Percentiles rank a stretch among this genome's conserved stretches.
Conservation (phyloP, 2,888 invertebrate species). For the Ennomos quercinarius region DNA sequence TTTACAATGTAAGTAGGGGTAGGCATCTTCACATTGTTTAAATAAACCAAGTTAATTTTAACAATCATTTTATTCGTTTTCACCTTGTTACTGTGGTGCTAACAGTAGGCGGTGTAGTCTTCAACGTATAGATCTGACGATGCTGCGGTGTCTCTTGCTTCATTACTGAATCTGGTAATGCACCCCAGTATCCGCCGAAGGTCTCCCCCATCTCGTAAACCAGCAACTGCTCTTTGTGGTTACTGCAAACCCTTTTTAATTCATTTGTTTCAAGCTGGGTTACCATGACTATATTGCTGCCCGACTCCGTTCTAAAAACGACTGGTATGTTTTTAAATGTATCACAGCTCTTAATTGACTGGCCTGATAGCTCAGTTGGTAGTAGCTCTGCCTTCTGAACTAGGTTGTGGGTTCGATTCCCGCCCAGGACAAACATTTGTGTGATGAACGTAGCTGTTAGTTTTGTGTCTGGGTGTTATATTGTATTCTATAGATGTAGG, state of each 20-base stretch:
- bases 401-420: no score
- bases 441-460: no score
- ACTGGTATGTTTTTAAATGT: background rate
- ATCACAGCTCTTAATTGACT: no score
- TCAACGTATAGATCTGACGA: conserved; percentile 55
- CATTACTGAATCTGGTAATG: conserved; percentile 57
- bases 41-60: no score
- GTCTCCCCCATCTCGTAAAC: conserved; percentile 74
- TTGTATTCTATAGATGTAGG: no score
- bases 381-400: no score
- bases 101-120: conserved; percentile 47
- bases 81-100: conserved; percentile 31
- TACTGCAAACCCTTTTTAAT: conserved; percentile 50
- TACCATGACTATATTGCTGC: conserved; percentile 70
- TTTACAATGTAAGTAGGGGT: no score
- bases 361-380: no score
- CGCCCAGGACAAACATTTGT: no score
- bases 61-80: no score
- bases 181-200: conserved; percentile 77
- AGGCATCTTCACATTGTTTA: no score
- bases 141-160: conserved; percentile 27
- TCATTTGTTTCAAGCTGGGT: conserved; percentile 52
- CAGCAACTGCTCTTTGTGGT: conserved; percentile 56
- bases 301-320: conserved; percentile 64
- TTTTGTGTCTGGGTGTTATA: no score